Evolutionary conservation across 2,113 vertebrate species (phyloP), one percentile per base, ranked within the genome.

Genomic region (Girardinichthys multiradiatus): DNA sequence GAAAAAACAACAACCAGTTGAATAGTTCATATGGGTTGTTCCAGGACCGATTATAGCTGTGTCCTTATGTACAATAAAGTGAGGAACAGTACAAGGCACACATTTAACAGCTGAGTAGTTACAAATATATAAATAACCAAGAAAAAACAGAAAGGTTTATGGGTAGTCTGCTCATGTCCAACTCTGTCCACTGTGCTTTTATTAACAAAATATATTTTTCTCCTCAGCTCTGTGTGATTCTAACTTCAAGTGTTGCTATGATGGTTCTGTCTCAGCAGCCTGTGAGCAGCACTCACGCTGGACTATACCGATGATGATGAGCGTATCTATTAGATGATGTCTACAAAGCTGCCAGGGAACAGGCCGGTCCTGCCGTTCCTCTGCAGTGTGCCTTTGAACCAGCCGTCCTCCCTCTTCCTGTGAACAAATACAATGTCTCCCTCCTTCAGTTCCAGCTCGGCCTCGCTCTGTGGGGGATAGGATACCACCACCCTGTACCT

Each of bases 391-490:
- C 98, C 98, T 94, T 99, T 99, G 91, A 98, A 99, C 98, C 98
- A 99, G 92, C 98, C 98, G 28, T 99, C 98, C 78, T 99, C 98
- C 1, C 97, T 91, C 68, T 99, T 99, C 86, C 96, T 96, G 93
- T 99, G 98, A 28, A 99, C 98, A 64, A 99, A 99, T 86, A 99
- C 98, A 63, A 99, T 95, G 89, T 99, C 98, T n/a, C 98, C 98
- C 92, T 99, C 98, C 90, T 98, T 99, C 28, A 99, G 97, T 87
- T 99, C 98, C 88, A 99, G 96, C 92, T 99, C 98, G 0, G 97
- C 98, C 92, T 99, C 98, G 0, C 98, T 99, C 92, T 99, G 98
- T 11, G 98, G 97, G 78, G 98, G 98, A 78, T 99, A 99, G 12
- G 98, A 98, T 19, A 99, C 97, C 92, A 98, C 95, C 86, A 98